Percentiles rank a stretch among this genome's conserved stretches.
These are phyloP conservation scores for Enteromius treurensis DNA, from an alignment of 2,797 vertebrate genomes.

Conservation along the genomic window DNA sequence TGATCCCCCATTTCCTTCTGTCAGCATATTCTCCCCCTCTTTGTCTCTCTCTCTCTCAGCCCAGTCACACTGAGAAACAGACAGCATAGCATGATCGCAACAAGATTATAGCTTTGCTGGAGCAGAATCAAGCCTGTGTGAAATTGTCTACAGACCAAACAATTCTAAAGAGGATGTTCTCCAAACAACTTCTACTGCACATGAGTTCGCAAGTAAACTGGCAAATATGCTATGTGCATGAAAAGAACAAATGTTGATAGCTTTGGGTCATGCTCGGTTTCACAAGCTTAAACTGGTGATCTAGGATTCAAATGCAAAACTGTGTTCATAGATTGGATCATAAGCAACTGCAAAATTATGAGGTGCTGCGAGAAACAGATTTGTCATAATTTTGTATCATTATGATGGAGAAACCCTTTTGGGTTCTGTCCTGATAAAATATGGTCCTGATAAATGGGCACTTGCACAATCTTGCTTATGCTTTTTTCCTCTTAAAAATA, in stretches of 20 bases:
- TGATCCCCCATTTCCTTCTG: constrained; percentile 53
- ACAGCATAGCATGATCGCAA: constrained; percentile 39
- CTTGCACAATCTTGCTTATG: background rate
- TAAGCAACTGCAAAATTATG: background rate
- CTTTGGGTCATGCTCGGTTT: background rate
- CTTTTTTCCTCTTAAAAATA: background rate
- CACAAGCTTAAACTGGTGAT: background rate
- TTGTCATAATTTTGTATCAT: background rate
- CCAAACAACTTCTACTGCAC: constrained; percentile 12
- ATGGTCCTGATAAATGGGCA: background rate
- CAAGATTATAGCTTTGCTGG: constrained; percentile 52
- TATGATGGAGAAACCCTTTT: background rate
- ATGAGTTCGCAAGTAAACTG: constrained; percentile 32
- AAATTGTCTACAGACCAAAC: constrained; percentile 51
- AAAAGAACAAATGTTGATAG: constrained; percentile 32
- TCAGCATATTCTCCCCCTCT: constrained; percentile 38
- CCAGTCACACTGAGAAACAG: constrained; percentile 37
- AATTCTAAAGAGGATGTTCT: constrained; percentile 50
- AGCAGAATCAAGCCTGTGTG: constrained; percentile 51
- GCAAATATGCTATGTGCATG: constrained; percentile 26
- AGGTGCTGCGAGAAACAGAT: background rate
- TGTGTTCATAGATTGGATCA: constrained; percentile 3
- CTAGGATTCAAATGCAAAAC: background rate
- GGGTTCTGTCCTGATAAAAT: background rate
- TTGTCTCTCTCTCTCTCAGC: constrained; percentile 11